Conservation (phyloP, 1,140 invertebrate species). For the Bombus balteatus region DNA sequence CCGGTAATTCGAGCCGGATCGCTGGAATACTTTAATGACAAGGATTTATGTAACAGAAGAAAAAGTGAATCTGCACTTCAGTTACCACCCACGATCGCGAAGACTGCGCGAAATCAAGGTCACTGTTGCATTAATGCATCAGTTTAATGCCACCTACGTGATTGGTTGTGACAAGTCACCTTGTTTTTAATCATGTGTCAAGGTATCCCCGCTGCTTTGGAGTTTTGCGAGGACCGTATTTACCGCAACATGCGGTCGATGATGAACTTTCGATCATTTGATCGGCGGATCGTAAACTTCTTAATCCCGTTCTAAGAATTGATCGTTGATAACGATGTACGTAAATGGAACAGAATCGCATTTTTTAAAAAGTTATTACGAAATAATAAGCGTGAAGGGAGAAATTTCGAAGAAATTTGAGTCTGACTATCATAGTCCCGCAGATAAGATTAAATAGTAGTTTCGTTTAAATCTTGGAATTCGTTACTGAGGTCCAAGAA, state of each 20-base stretch:
- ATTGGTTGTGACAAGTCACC: conserved; percentile 51
- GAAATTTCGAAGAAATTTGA: neutral
- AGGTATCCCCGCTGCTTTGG: conserved; percentile 24
- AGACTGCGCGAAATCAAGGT: conserved; percentile 43
- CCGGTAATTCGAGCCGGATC: neutral
- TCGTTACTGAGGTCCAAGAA: neutral
- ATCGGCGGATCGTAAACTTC: neutral
- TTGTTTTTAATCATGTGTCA: conserved; percentile 50
- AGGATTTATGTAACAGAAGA: conserved; percentile 31
- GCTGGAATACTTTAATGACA: conserved; percentile 6
- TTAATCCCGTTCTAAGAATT: neutral
- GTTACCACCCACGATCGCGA: conserved; percentile 35
- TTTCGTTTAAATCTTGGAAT: neutral
- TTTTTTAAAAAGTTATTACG: too few relatives aligned
- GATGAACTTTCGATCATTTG: neutral
- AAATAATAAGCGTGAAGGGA: too few relatives aligned
- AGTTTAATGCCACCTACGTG: conserved; percentile 44
- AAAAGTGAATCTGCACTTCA: conserved; percentile 26
- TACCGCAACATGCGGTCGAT: neutral
- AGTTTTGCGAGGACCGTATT: neutral
- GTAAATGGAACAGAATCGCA: too few relatives aligned
- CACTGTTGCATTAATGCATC: conserved; percentile 52
- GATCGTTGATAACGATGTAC: neutral
- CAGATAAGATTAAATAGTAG: neutral
- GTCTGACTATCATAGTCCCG: neutral